These are phyloP conservation scores for Eupithecia dodoneata DNA, from an alignment of 2,888 invertebrate species.

Conservation along the genomic window DNA sequence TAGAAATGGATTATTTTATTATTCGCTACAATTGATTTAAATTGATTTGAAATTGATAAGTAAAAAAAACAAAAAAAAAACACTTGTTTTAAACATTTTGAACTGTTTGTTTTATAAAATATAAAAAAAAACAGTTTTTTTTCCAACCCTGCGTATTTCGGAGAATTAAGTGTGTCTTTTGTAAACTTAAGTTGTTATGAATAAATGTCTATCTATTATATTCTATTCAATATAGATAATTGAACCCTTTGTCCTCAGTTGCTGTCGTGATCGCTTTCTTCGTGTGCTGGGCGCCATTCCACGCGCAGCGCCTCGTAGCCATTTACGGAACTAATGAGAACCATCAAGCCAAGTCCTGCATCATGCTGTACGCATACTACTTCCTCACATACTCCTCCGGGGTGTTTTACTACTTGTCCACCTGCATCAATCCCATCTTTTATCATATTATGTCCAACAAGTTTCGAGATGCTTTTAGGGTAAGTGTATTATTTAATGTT, in stretches of 20 bases:
- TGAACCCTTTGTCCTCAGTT: slow-evolving; percentile 78
- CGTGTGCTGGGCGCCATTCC: slow-evolving; percentile 96
- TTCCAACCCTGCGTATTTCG: no score
- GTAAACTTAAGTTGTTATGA: no score
- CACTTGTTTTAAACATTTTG: no score
- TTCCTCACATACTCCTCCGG: slow-evolving; percentile 93
- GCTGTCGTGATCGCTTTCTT: slow-evolving; percentile 96
- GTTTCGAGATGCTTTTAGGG: slow-evolving; percentile 96
- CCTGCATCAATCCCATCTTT: slow-evolving; percentile 95
- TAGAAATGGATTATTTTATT: no score
- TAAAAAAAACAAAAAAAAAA: no score
- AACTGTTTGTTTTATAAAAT: no score
- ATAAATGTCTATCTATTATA: no score
- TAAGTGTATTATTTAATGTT: slow-evolving; percentile 59
- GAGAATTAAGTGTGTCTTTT: no score
- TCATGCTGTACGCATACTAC: slow-evolving; percentile 85
- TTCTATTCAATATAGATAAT: no score
- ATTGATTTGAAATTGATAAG: no score
- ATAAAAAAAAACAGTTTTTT: no score
- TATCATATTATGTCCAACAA: slow-evolving; percentile 98
- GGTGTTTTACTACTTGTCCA: slow-evolving; percentile 95
- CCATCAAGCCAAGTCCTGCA: slow-evolving; percentile 67
- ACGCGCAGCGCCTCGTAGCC: slow-evolving; percentile 94
- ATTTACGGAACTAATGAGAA: slow-evolving; percentile 86
- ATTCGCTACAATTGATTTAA: no score